Percentiles rank a stretch among this genome's conserved stretches.
These are phyloP conservation scores for Oxygymnocypris stewartii DNA, from an alignment of 2,113 vertebrate species.

Conservation along the genomic window DNA sequence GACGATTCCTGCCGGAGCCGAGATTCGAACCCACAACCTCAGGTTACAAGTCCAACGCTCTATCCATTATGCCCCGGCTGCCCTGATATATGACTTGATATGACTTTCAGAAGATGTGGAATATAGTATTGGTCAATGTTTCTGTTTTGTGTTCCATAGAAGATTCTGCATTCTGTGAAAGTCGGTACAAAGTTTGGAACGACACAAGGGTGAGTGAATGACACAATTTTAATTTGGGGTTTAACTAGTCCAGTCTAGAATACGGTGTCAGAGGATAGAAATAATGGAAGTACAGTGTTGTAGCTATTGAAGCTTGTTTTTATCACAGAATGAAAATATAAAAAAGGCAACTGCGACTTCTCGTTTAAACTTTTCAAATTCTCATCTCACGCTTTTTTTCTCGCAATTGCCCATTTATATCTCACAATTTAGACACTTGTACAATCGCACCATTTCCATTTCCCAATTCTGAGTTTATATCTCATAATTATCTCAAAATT, in stretches of 20 bases:
- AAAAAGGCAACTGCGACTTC: not conserved
- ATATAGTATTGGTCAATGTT: not conserved
- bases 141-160: not conserved
- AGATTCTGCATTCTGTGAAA: not conserved
- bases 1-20: too few species aligned
- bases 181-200: not conserved
- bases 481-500: too few species aligned
- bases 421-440: too few species aligned
- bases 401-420: too few species aligned
- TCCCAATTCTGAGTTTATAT: too few species aligned
- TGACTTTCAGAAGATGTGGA: not conserved
- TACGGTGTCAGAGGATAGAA: not conserved
- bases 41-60: too few species aligned
- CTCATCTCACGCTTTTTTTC: too few species aligned
- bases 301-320: not conserved
- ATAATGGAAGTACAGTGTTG: not conserved
- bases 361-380: too few species aligned
- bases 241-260: not conserved
- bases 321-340: not conserved
- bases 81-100: not conserved
- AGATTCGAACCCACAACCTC: too few species aligned
- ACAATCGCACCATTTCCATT: too few species aligned
- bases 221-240: not conserved
- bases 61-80: too few species aligned
- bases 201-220: not conserved